Percentiles rank a stretch among this genome's conserved stretches.
Conservation (phyloP, 2,797 vertebrate species). For the Halcyon leucocephala region DNA sequence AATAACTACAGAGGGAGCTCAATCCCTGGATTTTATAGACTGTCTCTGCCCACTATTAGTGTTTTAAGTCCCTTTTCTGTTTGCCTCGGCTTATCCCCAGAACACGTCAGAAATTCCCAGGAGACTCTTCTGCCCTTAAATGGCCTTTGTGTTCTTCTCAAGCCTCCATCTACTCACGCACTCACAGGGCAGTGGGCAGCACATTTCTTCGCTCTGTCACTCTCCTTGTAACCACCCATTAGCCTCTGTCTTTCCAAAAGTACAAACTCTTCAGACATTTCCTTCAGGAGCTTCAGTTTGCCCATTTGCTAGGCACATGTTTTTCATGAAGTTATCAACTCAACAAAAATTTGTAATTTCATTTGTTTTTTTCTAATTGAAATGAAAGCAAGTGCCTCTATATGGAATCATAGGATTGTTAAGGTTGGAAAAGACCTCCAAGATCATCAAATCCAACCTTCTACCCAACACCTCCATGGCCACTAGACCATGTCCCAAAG, state of each 20-base stretch:
- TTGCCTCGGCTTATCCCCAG: background rate
- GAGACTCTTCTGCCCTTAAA: background rate
- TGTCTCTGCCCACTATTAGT: background rate
- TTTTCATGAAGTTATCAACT: background rate
- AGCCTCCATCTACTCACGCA: background rate
- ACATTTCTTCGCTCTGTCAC: background rate
- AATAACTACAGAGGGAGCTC: conserved; percentile 43
- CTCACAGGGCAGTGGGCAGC: background rate
- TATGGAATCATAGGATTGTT: too few species aligned
- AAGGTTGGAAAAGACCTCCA: too few species aligned
- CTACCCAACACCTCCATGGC: too few species aligned
- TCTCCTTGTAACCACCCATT: background rate
- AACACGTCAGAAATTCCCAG: background rate
- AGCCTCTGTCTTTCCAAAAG: background rate
- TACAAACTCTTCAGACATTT: background rate
- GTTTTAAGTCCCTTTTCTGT: background rate
- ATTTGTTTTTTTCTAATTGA: background rate
- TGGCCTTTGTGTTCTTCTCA: background rate
- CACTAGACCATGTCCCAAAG: too few species aligned
- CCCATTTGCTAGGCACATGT: background rate
- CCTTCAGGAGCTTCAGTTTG: background rate
- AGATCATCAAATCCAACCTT: too few species aligned
- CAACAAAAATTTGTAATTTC: background rate
- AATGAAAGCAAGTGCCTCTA: background rate
- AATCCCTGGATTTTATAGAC: background rate